phyloP scores from a whole-genome alignment of 2,888 invertebrate species.

The Lypha dubia region DNA sequence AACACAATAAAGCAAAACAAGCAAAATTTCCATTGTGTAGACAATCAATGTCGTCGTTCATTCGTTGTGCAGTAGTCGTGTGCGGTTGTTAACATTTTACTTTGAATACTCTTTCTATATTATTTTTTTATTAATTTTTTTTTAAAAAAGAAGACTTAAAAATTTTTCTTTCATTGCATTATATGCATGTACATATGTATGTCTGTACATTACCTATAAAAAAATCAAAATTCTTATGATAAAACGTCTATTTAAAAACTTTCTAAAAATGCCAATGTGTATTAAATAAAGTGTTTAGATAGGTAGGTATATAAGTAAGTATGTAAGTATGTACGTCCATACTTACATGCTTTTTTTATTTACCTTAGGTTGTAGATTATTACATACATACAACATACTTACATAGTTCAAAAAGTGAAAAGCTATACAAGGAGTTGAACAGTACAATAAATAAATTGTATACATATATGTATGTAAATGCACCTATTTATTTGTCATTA shows the following conservation, averaged over 20 bases:
- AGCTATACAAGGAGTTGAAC: background rate
- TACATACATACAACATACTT: no score
- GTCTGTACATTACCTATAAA: background rate
- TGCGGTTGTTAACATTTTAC: slow-evolving; percentile 78
- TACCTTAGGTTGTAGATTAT: no score
- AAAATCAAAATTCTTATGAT: background rate
- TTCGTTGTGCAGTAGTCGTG: slow-evolving; percentile 72
- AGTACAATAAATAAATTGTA: background rate
- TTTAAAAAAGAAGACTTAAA: slow-evolving; percentile 12
- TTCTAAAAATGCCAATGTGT: background rate
- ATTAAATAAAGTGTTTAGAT: background rate
- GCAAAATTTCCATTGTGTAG: slow-evolving; percentile 82
- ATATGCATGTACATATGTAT: background rate
- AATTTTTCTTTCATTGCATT: background rate
- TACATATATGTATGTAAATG: background rate
- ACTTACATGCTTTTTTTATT: no score
- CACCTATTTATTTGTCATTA: slow-evolving; percentile 46
- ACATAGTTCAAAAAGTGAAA: background rate
- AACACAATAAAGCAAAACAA: slow-evolving; percentile 73
- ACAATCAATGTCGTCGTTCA: slow-evolving; percentile 77
- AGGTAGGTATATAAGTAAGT: background rate
- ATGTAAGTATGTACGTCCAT: no score
- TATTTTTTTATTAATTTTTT: no score
- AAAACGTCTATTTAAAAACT: background rate
- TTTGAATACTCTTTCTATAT: slow-evolving; percentile 76